A percentile compares a stretch with the other conserved stretches of the same genome.
These are phyloP conservation scores for Cyclura pinguis DNA, from an alignment of 2,797 vertebrate genomes.

Conservation along the genomic window DNA sequence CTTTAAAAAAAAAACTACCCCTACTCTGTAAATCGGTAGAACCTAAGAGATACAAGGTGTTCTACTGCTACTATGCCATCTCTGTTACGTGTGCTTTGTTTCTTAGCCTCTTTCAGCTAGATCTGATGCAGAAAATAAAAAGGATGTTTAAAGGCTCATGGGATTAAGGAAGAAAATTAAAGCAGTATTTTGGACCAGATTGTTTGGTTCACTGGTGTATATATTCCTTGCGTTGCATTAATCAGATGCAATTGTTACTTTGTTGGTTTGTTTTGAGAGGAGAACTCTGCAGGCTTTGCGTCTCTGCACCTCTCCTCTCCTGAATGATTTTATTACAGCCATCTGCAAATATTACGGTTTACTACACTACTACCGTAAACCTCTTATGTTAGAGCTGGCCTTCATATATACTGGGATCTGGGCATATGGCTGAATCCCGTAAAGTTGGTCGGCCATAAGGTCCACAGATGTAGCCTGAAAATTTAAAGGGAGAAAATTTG, in stretches of 20 bases:
- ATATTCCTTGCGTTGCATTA: slow-evolving; percentile 76
- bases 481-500: slow-evolving; percentile 78
- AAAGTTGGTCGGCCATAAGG: slow-evolving; percentile 75
- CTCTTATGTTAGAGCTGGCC: slow-evolving; percentile 79
- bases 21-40: slow-evolving; percentile 44
- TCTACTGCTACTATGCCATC: neutral
- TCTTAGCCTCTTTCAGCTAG: slow-evolving; percentile 51
- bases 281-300: slow-evolving; percentile 76
- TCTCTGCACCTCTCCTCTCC: slow-evolving; percentile 78
- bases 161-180: slow-evolving; percentile 69
- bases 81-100: neutral
- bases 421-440: slow-evolving; percentile 75
- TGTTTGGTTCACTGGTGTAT: slow-evolving; percentile 62
- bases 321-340: slow-evolving; percentile 81
- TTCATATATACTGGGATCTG: slow-evolving; percentile 72
- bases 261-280: slow-evolving; percentile 41
- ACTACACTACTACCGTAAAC: slow-evolving; percentile 78
- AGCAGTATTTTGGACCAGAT: slow-evolving; percentile 59
- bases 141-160: slow-evolving; percentile 59
- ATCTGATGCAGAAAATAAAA: slow-evolving; percentile 62
- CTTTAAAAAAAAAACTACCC: neutral
- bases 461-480: slow-evolving; percentile 69
- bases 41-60: slow-evolving; percentile 15
- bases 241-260: slow-evolving; percentile 74
- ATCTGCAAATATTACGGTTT: slow-evolving; percentile 82